Evolutionary conservation across 1,140 invertebrate genomes (phyloP), one percentile per base, ranked within the genome.

Genomic region (Caenorhabditis brenneri): DNA sequence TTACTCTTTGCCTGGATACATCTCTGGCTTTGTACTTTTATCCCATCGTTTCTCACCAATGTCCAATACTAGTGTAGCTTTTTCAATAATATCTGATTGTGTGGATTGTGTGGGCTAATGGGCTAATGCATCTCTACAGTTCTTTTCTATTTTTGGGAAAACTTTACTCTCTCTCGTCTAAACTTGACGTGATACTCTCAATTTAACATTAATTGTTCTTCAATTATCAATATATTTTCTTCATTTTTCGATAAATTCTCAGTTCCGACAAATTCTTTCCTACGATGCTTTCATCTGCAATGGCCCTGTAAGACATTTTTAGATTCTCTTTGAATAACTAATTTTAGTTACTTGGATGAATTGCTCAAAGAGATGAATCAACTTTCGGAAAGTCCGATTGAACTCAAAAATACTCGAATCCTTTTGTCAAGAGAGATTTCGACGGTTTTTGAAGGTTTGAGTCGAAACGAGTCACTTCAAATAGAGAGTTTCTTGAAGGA

Each of bases 391-490:
- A 74, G 15, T 24, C n/a, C 65, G 16, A 42, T 42, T 42, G 65
- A 74, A 10, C 46, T 39, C 22, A 74, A 46, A 24, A 74, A 46
- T 42, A 31, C 65, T 15, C 16, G 36, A 74, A 42, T 74, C 22
- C 36, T 74, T 12, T 74, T 74, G 36, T 74, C 65, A 39, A 74
- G n/a, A 42, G 65, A 74, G 15, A 74, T 74, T 42, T 39, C 65
- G 65, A 74, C 22, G 42, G 65, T 74, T 74, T 74, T 42, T n/a
- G 65, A 74, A 19, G 22, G 42, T 36, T 22, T 74, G 65, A 24
- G 15, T 27, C 33, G 22, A 12, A 39, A 74, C n/a, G 36, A 31
- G 4, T 19, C 22, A 27, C 12, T 19, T 16, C 9, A 15, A 65
- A 65, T 16, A 16, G 22, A 74, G 22, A 4, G 36, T 36, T 42